These are phyloP conservation scores for Amphiprion clarkii DNA, from an alignment of 2,797 vertebrate genomes.

Conservation along the genomic window DNA sequence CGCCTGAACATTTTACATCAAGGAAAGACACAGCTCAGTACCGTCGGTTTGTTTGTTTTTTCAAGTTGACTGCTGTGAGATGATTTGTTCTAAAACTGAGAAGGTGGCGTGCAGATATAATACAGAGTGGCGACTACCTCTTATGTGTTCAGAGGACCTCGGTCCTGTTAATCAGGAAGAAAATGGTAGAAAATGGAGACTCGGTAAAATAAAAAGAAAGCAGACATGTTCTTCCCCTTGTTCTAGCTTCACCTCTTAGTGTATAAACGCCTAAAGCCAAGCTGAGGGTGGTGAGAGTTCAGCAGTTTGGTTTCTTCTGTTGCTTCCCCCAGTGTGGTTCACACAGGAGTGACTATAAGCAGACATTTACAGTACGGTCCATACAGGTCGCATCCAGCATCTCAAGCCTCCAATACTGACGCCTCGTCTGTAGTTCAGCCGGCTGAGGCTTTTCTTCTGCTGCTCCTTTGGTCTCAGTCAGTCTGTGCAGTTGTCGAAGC, in stretches of 20 bases:
- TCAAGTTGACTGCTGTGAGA: constrained; percentile 21
- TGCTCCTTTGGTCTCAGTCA: constrained; percentile 38
- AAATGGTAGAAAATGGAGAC: background rate
- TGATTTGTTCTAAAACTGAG: constrained; percentile 59
- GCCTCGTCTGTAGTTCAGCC: constrained; percentile 11
- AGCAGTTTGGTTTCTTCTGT: constrained; percentile 33
- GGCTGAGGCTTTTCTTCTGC: constrained; percentile 14
- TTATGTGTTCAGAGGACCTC: constrained; percentile 49
- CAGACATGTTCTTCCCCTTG: background rate
- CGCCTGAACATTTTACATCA: too few species aligned
- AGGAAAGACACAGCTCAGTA: constrained; percentile 43
- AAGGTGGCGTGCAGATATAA: constrained; percentile 44
- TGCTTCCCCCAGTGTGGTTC: constrained; percentile 36
- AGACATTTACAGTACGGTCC: constrained; percentile 42
- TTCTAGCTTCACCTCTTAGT: constrained; percentile 34
- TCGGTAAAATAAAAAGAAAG: constrained; percentile 12
- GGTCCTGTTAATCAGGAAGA: constrained; percentile 42
- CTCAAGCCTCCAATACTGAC: constrained; percentile 43
- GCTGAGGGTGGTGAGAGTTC: background rate
- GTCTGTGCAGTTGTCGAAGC: constrained; percentile 38
- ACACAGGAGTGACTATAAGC: constrained; percentile 23
- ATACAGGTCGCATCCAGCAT: constrained; percentile 25
- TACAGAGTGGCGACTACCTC: constrained; percentile 29
- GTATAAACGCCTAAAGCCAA: constrained; percentile 31
- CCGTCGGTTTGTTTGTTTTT: constrained; percentile 28